phyloP scores from a whole-genome alignment of 2,888 invertebrate genomes.

The Caenorhabditis sinica region DNA sequence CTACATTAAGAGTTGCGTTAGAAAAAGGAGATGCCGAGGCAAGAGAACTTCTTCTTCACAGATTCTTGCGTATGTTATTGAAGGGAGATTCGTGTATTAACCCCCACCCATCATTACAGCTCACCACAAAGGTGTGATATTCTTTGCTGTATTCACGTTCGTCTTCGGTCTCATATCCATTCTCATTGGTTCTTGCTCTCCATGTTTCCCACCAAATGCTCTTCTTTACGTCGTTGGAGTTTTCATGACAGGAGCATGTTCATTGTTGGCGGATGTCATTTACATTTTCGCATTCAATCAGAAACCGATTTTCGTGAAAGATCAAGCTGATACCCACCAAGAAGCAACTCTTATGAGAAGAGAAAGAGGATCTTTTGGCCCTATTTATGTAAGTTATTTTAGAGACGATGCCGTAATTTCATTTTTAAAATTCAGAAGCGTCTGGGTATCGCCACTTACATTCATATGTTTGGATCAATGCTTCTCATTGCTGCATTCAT shows the following conservation, averaged over 20 bases:
- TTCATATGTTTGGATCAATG: slow-evolving; percentile 66
- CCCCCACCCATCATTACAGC: slow-evolving; percentile 65
- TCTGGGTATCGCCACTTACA: slow-evolving; percentile 69
- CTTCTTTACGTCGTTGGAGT: slow-evolving; percentile 75
- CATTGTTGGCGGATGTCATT: slow-evolving; percentile 72
- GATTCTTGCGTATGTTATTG: slow-evolving; percentile 74
- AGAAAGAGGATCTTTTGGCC: slow-evolving; percentile 39
- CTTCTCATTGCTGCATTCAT: slow-evolving; percentile 68
- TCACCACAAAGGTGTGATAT: slow-evolving; percentile 77
- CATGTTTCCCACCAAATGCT: slow-evolving; percentile 77
- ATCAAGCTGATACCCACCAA: slow-evolving; percentile 12
- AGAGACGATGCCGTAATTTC: neutral
- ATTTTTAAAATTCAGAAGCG: slow-evolving; percentile 41
- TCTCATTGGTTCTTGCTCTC: slow-evolving; percentile 74
- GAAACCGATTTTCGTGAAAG: slow-evolving; percentile 39
- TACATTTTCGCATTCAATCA: slow-evolving; percentile 70
- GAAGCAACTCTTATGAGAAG: slow-evolving; percentile 14
- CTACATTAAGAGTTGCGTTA: slow-evolving; percentile 65
- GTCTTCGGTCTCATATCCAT: slow-evolving; percentile 73
- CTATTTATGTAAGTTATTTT: slow-evolving; percentile 40
- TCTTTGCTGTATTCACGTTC: slow-evolving; percentile 76
- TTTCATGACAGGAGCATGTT: slow-evolving; percentile 76
- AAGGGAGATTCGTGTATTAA: too few relatives aligned
- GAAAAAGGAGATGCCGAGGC: slow-evolving; percentile 67
- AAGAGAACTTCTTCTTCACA: slow-evolving; percentile 70